These are phyloP conservation scores for Gobius niger DNA, from an alignment of 2,113 vertebrate species.

Conservation along the genomic window DNA sequence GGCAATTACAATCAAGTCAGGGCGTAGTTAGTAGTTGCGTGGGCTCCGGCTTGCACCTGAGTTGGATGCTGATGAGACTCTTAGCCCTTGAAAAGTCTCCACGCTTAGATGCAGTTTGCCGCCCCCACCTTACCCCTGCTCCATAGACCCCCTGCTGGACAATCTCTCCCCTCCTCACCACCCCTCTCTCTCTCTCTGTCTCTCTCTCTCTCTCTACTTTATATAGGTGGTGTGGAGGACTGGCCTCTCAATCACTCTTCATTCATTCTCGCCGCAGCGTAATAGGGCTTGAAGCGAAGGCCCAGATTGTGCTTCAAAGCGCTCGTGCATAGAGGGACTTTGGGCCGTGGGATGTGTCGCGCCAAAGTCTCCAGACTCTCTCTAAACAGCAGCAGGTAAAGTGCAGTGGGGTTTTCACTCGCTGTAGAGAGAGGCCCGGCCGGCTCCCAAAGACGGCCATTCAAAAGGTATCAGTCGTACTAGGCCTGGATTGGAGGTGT, in stretches of 20 bases:
- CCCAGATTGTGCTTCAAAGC: constrained; percentile 56
- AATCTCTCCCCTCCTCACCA: constrained; percentile 70
- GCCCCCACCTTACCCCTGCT: neutral
- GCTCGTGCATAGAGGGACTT: constrained; percentile 56
- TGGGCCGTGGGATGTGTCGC: constrained; percentile 37
- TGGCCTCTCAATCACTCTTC: constrained; percentile 72
- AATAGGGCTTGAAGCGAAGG: constrained; percentile 55
- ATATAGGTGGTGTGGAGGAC: constrained; percentile 65
- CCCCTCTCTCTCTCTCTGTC: constrained; percentile 48
- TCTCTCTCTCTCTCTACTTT: constrained; percentile 59
- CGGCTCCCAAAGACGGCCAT: neutral
- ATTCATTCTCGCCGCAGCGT: constrained; percentile 69
- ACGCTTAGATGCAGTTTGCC: constrained; percentile 84
- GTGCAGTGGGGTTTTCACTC: neutral
- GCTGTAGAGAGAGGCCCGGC: neutral
- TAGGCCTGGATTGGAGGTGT: neutral
- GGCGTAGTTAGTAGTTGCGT: constrained; percentile 92
- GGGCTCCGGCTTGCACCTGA: constrained; percentile 92
- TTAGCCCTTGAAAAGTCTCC: constrained; percentile 90
- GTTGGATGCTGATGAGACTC: constrained; percentile 99
- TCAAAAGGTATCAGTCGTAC: neutral
- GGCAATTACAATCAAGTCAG: constrained; percentile 99
- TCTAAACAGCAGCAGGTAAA: constrained; percentile 16
- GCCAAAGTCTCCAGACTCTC: constrained; percentile 41
- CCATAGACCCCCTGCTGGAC: neutral